Conservation (phyloP, 2,797 vertebrate species). For the Anableps anableps region DNA sequence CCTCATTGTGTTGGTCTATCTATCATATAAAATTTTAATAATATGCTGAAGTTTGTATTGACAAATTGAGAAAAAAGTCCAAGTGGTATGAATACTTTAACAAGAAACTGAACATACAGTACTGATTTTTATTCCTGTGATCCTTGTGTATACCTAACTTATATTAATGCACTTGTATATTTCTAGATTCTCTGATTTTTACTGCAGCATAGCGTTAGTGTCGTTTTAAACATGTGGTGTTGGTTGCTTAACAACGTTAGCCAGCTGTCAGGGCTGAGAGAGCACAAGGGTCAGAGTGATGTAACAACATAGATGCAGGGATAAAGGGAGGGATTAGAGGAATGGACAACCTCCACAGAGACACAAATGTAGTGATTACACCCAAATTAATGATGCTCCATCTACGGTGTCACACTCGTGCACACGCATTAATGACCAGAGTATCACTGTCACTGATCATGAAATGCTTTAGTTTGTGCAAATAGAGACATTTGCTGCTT, state of each 20-base stretch:
- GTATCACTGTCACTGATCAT: background rate
- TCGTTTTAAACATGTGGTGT: constrained; percentile 29
- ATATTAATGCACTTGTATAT: background rate
- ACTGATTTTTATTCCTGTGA: background rate
- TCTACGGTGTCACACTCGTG: constrained; percentile 30
- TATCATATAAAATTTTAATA: background rate
- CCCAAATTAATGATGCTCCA: constrained; percentile 72
- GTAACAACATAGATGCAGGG: constrained; percentile 69
- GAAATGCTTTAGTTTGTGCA: constrained; percentile 6
- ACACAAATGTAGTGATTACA: constrained; percentile 72
- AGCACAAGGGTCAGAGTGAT: constrained; percentile 72
- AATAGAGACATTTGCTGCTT: background rate
- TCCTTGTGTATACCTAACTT: background rate
- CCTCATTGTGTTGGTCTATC: background rate
- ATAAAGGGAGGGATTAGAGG: constrained; percentile 77
- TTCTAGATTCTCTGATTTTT: background rate
- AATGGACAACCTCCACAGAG: constrained; percentile 56
- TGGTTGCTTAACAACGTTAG: constrained; percentile 51
- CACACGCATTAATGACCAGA: constrained; percentile 5
- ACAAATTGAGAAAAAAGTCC: background rate
- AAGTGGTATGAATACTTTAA: background rate
- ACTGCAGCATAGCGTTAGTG: constrained; percentile 10
- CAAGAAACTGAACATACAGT: background rate
- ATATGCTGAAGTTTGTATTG: background rate
- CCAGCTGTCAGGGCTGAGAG: constrained; percentile 71